Percentiles rank a stretch among this genome's conserved stretches.
Conservation (phyloP, 2,797 vertebrate genomes). For the Sphenopsis melanotis region DNA sequence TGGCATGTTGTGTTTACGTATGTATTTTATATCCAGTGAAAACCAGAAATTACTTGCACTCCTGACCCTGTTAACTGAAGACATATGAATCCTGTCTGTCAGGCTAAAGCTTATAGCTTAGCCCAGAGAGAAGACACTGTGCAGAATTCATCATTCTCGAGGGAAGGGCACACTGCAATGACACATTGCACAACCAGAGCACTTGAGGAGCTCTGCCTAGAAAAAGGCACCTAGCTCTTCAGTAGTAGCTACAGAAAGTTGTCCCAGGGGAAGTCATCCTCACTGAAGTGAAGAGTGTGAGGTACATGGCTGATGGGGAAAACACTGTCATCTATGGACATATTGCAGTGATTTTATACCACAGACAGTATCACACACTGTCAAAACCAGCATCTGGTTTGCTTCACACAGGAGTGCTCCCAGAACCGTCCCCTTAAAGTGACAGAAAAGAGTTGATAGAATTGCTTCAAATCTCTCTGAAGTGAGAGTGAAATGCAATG, state of each 20-base stretch:
- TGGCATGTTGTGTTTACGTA: not conserved
- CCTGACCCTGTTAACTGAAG: not conserved
- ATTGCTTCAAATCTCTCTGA: not conserved
- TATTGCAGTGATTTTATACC: not conserved
- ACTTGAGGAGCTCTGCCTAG: not conserved
- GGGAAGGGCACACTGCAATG: not conserved
- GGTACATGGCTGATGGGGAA: not conserved
- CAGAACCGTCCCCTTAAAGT: not conserved
- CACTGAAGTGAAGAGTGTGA: not conserved
- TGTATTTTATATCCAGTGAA: not conserved
- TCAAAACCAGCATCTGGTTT: constrained; percentile 23
- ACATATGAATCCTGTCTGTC: not conserved
- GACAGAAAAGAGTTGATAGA: not conserved
- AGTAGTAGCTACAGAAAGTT: not conserved
- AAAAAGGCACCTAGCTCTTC: not conserved
- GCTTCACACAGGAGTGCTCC: not conserved
- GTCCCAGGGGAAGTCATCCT: not conserved
- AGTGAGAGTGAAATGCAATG: constrained; percentile 14
- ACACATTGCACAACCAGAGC: not conserved
- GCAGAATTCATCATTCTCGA: not conserved
- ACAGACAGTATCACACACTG: not conserved
- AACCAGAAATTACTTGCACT: not conserved
- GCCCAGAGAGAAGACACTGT: not conserved
- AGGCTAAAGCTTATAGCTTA: not conserved
- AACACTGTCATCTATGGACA: not conserved